Base-by-base conservation (phyloP, 2,888 invertebrate genomes). In the Drosophila imparisetae region DNA sequence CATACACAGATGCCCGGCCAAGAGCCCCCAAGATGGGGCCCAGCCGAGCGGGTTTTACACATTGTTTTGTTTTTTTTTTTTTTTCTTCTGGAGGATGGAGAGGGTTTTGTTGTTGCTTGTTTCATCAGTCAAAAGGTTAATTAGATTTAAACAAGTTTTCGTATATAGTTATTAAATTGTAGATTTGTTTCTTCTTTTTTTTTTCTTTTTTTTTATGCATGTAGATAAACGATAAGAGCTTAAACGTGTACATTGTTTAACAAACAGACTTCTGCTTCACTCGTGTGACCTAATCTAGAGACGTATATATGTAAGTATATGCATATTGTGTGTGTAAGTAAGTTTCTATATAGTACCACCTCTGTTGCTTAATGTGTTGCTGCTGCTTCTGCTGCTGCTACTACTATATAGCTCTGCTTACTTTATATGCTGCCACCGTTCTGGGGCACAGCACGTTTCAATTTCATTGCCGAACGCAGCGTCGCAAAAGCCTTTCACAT, bases 161-260 rank as follows among this genome's bases (percentile, higher is more conserved):
- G 76, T 72, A 80, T 61, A 61, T 67, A 70, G 49, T 75, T 75
- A 67, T 59, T 80, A 72, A 72, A 72, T 48, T 69, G 68, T 76
- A 66, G 64, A 64, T 40, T 62, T 29, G 4, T 42, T 57, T 58
- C 13, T 32, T 65, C 7, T 8, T 45, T 11, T 10, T n/a, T 15
- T 0, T 54, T 0, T 29, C 36, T 4, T 53, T 40, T 52, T 7
- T 76, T 34, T 81, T 90, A 86, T 86, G 87, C 85, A 86, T 86
- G 90, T 86, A 86, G 90, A 78, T 90, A 89, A 85, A 90, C 87
- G 73, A 83, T 89, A 90, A 90, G 72, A 90, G 68, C 85, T 90
- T 85, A 85, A 89, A 87, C 83, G 90, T 86, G 79, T 90, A 86
- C 81, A 86, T 90, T 90, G 90, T 86, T 86, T 89, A 86, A 86